Evolutionary conservation across 2,888 invertebrate genomes (phyloP).

Genomic region (Tridacna crocea): DNA sequence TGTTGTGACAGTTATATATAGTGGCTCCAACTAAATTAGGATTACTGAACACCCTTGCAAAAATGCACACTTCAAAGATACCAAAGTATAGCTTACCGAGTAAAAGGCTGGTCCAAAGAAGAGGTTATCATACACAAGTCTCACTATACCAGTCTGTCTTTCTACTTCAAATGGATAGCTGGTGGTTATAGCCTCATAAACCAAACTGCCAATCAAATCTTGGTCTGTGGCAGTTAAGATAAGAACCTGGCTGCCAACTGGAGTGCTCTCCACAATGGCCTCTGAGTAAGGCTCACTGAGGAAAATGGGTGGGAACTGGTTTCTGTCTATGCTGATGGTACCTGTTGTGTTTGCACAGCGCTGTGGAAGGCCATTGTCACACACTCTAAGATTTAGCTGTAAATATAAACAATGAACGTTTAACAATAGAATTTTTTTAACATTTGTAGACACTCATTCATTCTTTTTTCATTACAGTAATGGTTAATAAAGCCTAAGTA

Average conservation of each 20-base stretch:
- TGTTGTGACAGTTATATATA: too few species aligned
- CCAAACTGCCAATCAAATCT: constrained; percentile 65
- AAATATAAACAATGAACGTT: too few species aligned
- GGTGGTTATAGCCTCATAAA: constrained; percentile 64
- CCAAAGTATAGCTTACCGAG: constrained; percentile 54
- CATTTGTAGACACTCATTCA: too few species aligned
- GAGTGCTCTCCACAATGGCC: constrained; percentile 55
- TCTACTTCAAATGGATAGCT: constrained; percentile 66
- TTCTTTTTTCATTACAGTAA: too few species aligned
- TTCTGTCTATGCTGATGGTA: constrained; percentile 69
- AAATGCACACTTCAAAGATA: background rate
- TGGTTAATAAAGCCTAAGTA: too few species aligned
- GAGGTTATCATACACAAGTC: constrained; percentile 60
- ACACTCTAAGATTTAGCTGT: constrained; percentile 67
- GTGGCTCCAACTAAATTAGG: too few species aligned
- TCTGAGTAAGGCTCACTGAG: constrained; percentile 64
- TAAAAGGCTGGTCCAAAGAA: constrained; percentile 64
- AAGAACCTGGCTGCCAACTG: constrained; percentile 46
- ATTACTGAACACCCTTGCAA: too few species aligned
- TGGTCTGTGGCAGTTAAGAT: constrained; percentile 63
- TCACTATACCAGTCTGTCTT: constrained; percentile 60
- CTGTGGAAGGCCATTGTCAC: constrained; percentile 70
- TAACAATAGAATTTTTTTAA: too few species aligned
- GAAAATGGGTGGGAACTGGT: constrained; percentile 76
- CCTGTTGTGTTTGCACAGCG: constrained; percentile 70